Percentiles rank a stretch among this genome's conserved stretches.
Conservation (phyloP, 2,888 invertebrate species). For the Ormyrus thymus region DNA sequence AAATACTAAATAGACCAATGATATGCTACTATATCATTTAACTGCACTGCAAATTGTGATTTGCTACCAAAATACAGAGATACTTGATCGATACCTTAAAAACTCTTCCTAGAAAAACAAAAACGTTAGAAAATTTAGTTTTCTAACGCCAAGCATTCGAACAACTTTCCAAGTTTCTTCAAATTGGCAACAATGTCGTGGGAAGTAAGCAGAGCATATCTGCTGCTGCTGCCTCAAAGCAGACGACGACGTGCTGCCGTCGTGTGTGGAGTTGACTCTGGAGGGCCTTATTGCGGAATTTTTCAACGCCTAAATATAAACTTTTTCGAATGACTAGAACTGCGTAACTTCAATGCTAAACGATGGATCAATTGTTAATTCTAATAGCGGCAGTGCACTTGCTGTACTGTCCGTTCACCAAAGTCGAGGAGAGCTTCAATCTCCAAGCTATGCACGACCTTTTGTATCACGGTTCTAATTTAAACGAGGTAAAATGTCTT, state of each 20-base stretch:
- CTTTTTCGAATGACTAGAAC: slow-evolving; percentile 10
- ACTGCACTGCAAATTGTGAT: too few species aligned
- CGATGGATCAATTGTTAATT: slow-evolving; percentile 85
- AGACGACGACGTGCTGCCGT: slow-evolving; percentile 49
- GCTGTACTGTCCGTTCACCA: slow-evolving; percentile 94
- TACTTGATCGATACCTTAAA: too few species aligned
- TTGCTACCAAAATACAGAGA: too few species aligned
- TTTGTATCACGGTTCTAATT: slow-evolving; percentile 89
- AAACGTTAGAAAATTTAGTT: too few species aligned
- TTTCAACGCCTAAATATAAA: neutral
- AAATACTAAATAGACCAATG: too few species aligned
- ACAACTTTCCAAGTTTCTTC: slow-evolving; percentile 36
- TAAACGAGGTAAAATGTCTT: slow-evolving; percentile 82
- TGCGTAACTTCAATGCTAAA: neutral
- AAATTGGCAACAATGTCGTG: slow-evolving; percentile 50
- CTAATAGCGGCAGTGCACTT: slow-evolving; percentile 87
- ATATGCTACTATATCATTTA: too few species aligned
- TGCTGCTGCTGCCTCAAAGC: slow-evolving; percentile 29
- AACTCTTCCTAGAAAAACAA: too few species aligned
- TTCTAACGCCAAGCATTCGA: neutral
- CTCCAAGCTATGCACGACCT: slow-evolving; percentile 98
- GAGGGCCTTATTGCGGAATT: slow-evolving; percentile 14
- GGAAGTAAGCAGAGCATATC: slow-evolving; percentile 34
- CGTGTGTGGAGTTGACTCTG: slow-evolving; percentile 35
- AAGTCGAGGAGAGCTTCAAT: slow-evolving; percentile 99